A percentile compares a stretch with the other conserved stretches of the same genome.
phyloP scores from a whole-genome alignment of 2,113 vertebrate species.

The Calypte anna region DNA sequence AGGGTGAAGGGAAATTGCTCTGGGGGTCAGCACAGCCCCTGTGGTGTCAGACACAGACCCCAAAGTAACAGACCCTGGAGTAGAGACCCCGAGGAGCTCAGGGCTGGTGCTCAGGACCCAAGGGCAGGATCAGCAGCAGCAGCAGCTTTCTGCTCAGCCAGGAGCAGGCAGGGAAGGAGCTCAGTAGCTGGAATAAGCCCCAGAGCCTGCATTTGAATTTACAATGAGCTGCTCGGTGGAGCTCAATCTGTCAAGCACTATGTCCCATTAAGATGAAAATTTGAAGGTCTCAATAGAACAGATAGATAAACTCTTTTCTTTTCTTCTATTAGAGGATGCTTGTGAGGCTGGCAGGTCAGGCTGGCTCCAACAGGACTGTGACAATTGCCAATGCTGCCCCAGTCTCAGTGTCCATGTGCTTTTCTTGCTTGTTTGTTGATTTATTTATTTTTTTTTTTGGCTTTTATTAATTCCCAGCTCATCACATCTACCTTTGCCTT shows the following conservation, averaged over 20 bases:
- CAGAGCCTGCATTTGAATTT: slow-evolving; percentile 33
- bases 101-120: no score
- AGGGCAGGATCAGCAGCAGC: background rate
- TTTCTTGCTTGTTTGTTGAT: background rate
- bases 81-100: background rate
- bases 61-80: no score
- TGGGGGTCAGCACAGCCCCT: no score
- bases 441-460: background rate
- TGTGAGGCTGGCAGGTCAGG: background rate
- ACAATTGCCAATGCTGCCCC: background rate
- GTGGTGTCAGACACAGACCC: no score
- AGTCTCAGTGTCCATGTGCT: accelerated
- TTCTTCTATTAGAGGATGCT: background rate
- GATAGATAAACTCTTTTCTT: background rate
- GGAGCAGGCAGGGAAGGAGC: background rate
- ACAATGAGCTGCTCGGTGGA: slow-evolving; percentile 23
- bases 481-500: background rate
- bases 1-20: no score
- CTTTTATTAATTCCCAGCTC: background rate
- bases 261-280: slow-evolving; percentile 40
- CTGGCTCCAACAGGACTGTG: background rate
- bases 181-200: slow-evolving; percentile 2
- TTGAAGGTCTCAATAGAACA: slow-evolving; percentile 27
- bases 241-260: slow-evolving; percentile 45
- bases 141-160: background rate